These are phyloP conservation scores for Rutpela maculata DNA, from an alignment of 2,888 invertebrate species.

Conservation along the genomic window DNA sequence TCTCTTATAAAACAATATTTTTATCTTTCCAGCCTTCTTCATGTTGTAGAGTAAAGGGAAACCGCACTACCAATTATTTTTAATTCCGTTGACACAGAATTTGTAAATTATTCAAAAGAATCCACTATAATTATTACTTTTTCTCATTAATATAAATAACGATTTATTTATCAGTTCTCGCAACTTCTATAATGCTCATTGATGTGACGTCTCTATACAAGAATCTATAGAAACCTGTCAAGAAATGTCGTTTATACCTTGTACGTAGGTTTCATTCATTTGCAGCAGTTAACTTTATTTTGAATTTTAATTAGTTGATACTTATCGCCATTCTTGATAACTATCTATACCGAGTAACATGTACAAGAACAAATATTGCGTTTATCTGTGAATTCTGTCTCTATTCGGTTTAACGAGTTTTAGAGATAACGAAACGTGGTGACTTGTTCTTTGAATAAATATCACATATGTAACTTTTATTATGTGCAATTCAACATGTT, in stretches of 20 bases:
- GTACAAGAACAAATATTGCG: slow-evolving; percentile 29
- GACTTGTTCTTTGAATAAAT: slow-evolving; percentile 33
- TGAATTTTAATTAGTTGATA: slow-evolving; percentile 63
- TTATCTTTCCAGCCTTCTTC: background rate
- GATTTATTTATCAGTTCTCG: slow-evolving; percentile 21
- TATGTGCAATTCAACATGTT: slow-evolving; percentile 4
- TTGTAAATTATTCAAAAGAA: slow-evolving; percentile 16
- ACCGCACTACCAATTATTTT: slow-evolving; percentile 24
- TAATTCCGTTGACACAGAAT: slow-evolving; percentile 31
- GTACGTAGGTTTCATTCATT: slow-evolving; percentile 58
- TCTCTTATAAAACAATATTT: background rate
- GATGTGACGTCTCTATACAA: slow-evolving; percentile 49
- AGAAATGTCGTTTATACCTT: slow-evolving; percentile 56
- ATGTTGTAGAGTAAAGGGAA: background rate
- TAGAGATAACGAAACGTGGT: slow-evolving; percentile 40
- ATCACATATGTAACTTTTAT: slow-evolving; percentile 16
- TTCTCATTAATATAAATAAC: slow-evolving; percentile 36
- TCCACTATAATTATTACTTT: slow-evolving; percentile 25
- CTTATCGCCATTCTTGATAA: slow-evolving; percentile 54
- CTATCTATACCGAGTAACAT: slow-evolving; percentile 45
- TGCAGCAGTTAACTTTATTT: slow-evolving; percentile 58
- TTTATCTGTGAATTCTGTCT: slow-evolving; percentile 43
- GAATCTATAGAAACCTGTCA: slow-evolving; percentile 51
- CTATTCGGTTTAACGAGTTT: slow-evolving; percentile 43
- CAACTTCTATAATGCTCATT: slow-evolving; percentile 41